Base-by-base conservation (phyloP, 2,113 vertebrate species). In the Antechinus stuartii region DNA sequence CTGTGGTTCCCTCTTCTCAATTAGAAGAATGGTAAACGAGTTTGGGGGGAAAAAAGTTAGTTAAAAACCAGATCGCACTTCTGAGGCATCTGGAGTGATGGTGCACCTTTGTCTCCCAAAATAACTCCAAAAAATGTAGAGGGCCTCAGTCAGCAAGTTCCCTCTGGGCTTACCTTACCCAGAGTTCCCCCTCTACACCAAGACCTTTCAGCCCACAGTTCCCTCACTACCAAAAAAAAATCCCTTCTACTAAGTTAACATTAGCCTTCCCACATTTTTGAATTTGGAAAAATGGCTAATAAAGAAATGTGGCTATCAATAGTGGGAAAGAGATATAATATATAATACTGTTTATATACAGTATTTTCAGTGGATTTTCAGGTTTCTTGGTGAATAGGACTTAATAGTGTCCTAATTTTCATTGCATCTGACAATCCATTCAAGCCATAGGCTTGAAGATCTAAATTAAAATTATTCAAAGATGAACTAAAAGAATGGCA, bases 381-480 rank as follows among this genome's bases (percentile, higher is more conserved):
- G 61, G 93, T 92, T 2, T 10, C 54, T 53, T 89, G 2, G 2
- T 94, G 93, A 93, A 53, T 35, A 3, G 50, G 94, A 30, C 5
- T 90, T 97, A 47, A 91, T 90, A 24, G 10, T 8, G 55, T 54
- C 2, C 49, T 95, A 55, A 22, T 91, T 96, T 95, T 2, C 91
- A 93, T 84, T 68, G 93, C 92, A 7, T 19, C 2, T 90, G 1
- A 55, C 14, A 52, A 56, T 95, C 93, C 4, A 95, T 93, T 93
- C 92, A 42, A 42, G 19, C 10, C 12, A 90, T 90, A 8, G 25
- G 26, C 1, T 89, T 47, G 10, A 92, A 12, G 50, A 47, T 91
- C 92, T 91, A 46, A 26, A 91, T 27, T 91, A 91, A 91, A 84
- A 42, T 16, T 76, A 93, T 35, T 6, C 50, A 91, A 4, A 53